Evolutionary conservation across 2,797 vertebrate species (phyloP), one percentile per base, ranked within the genome.

Genomic region (Acipenser ruthenus): DNA sequence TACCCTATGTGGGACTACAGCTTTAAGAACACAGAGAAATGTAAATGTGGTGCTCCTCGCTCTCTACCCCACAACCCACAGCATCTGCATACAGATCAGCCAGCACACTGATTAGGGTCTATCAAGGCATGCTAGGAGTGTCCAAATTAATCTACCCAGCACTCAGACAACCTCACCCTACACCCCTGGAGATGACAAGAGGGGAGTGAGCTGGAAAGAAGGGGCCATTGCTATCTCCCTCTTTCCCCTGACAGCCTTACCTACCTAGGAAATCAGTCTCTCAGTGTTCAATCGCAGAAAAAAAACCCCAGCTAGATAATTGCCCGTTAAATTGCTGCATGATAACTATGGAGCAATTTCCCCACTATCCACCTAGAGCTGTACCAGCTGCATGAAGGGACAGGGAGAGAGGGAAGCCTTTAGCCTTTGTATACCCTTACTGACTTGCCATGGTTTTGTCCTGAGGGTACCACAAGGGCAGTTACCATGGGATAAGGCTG

Each of bases 281-380:
- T 55, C 10, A 53, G 3, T 7, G 53, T 55, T 55, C 37, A 37
- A 5, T 55, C 55, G 53, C 53, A 55, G 53, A n/a, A 10, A 55
- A 37, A 37, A 37, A 37, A 37, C 3, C 3, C 37, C 37, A 4
- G 37, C n/a, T n/a, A 55, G 53, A 55, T 55, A 55, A 55, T 55
- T 55, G 53, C n/a, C 53, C n/a, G 7, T 55, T 55, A 55, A 55
- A 55, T 55, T 55, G 53, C 53, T 55, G 53, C n/a, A n/a, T n/a
- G 53, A 55, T 55, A 55, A 10, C 53, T 10, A 55, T 55, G 53
- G 53, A 55, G 53, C 53, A 55, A 55, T 55, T 55, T 55, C 53
- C 10, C 53, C 7, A 7, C 53, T n/a, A 55, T 10, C 53, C 4
- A 37, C 18, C 18, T 18, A 18, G 18, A 18, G 18, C 18, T 18